Evolutionary conservation across 2,888 invertebrate species (phyloP).

Genomic region (Sminthurides aquaticus): DNA sequence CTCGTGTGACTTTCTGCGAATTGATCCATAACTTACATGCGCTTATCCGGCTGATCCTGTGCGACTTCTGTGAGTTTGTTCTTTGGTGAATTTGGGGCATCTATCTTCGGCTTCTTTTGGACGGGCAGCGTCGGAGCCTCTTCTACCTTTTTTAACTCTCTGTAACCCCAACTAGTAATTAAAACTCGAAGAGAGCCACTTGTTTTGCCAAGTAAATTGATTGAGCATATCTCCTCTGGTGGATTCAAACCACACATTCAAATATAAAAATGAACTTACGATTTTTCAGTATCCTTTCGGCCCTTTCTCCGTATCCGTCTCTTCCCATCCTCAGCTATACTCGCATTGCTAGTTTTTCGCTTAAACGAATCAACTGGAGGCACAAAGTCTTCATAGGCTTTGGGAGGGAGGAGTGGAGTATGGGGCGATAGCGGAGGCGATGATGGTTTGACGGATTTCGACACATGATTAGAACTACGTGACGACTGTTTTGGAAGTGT

Average conservation of each 20-base stretch:
- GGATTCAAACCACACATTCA: no score
- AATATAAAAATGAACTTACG: no score
- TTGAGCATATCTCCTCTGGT: no score
- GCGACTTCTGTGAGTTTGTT: neutral
- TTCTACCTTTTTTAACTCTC: neutral
- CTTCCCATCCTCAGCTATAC: constrained; percentile 22
- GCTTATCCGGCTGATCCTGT: neutral
- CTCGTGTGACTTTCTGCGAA: no score
- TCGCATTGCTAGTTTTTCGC: constrained; percentile 13
- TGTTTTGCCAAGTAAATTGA: no score
- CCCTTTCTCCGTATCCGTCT: constrained; percentile 23
- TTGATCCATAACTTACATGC: neutral
- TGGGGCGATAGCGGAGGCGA: constrained; percentile 54
- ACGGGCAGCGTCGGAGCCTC: neutral
- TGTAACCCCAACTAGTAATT: no score
- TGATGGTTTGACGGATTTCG: neutral
- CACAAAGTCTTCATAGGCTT: constrained; percentile 48
- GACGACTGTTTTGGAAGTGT: neutral
- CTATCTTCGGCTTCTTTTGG: neutral
- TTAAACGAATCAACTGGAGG: constrained; percentile 18
- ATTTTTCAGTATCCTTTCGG: constrained; percentile 26
- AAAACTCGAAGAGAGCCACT: no score
- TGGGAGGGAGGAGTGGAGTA: constrained; percentile 59
- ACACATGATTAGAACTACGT: neutral
- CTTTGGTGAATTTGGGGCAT: neutral